A percentile compares a stretch with the other conserved stretches of the same genome.
These are phyloP conservation scores for Mesocentrotus franciscanus DNA, from an alignment of 53 echinoderm and acorn worm genomes.

Conservation along the genomic window DNA sequence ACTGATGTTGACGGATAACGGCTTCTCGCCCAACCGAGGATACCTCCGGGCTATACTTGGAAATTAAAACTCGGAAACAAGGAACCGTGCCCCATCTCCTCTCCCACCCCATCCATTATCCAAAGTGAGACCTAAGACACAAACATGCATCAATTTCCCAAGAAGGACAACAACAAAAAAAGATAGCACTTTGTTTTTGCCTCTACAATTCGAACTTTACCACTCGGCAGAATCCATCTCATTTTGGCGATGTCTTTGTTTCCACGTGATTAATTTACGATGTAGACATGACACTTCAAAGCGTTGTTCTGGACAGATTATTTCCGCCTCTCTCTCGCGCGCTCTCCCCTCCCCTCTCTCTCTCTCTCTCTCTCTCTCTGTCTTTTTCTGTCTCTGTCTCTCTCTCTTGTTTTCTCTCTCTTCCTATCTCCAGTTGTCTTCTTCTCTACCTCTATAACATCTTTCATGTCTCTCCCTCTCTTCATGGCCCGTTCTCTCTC, in stretches of 20 bases:
- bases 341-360: neutral
- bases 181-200: slow-evolving; percentile 22
- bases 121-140: neutral
- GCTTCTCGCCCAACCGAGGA: neutral
- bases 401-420: neutral
- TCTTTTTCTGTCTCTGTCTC: neutral
- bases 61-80: slow-evolving; percentile 1
- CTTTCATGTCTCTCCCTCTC: neutral
- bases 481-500: neutral
- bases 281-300: neutral
- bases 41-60: slow-evolving; percentile 16
- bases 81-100: neutral
- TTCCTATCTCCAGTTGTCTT: neutral
- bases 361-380: neutral
- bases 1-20: neutral
- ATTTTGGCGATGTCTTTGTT: neutral
- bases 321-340: neutral
- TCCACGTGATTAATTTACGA: neutral
- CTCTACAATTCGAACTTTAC: neutral
- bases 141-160: slow-evolving; percentile 24
- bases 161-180: neutral
- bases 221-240: neutral
- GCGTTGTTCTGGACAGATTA: neutral
- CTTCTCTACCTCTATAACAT: too few relatives aligned
- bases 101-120: slow-evolving; percentile 8